These are phyloP conservation scores for Nanorana parkeri DNA, from an alignment of 2,113 vertebrate species.

Conservation along the genomic window DNA sequence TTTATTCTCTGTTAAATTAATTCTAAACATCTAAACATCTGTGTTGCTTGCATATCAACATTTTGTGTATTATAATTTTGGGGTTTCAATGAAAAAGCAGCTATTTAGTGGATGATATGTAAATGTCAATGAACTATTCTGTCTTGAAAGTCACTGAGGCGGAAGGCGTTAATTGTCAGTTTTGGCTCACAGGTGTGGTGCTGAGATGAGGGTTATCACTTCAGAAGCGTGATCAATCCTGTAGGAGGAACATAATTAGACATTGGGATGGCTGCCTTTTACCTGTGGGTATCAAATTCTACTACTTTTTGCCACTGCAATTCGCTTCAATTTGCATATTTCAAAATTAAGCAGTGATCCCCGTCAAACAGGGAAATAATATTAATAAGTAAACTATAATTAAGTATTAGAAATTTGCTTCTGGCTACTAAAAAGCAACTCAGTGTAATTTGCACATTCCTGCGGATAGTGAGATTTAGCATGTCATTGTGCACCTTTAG, in stretches of 20 bases:
- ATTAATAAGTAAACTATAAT: slow-evolving; percentile 56
- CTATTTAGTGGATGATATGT: slow-evolving; percentile 20
- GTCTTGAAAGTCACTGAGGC: slow-evolving; percentile 42
- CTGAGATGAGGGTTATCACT: slow-evolving; percentile 53
- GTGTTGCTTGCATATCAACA: background rate
- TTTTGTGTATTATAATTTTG: slow-evolving; percentile 12
- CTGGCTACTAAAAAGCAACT: slow-evolving; percentile 46
- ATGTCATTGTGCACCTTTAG: slow-evolving; percentile 33
- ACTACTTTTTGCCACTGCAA: slow-evolving; percentile 31
- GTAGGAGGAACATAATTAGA: slow-evolving; percentile 56
- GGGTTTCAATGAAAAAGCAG: background rate
- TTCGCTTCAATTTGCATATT: slow-evolving; percentile 55
- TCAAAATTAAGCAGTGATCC: slow-evolving; percentile 48
- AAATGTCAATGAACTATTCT: slow-evolving; percentile 40
- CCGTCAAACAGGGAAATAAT: slow-evolving; percentile 49
- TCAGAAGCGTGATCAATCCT: slow-evolving; percentile 58
- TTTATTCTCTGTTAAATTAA: background rate
- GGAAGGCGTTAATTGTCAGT: slow-evolving; percentile 58
- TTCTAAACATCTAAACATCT: too few relatives aligned
- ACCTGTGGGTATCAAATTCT: slow-evolving; percentile 53
- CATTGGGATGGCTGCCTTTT: slow-evolving; percentile 50
- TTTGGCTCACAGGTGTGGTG: slow-evolving; percentile 57
- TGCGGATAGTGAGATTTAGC: slow-evolving; percentile 28
- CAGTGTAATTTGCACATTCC: slow-evolving; percentile 51
- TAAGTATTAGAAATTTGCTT: slow-evolving; percentile 53